phyloP scores from a whole-genome alignment of 2,113 vertebrate species.

The Tachysurus fulvidraco region DNA sequence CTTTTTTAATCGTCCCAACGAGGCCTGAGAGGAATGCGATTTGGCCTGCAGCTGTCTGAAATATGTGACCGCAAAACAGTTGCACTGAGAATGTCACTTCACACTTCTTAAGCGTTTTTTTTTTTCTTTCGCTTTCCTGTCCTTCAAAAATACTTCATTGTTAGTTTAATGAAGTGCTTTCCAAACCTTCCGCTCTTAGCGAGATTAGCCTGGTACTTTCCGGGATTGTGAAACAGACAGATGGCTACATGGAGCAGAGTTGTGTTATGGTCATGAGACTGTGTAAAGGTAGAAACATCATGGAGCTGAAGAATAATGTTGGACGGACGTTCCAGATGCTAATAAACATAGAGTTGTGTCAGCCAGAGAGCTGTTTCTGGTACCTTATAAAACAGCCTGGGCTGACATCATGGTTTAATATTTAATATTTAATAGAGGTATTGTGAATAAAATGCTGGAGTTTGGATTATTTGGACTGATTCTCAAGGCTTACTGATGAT shows the following conservation, averaged over 20 bases:
- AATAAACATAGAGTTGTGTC: background rate
- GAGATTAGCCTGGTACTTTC: slow-evolving; percentile 54
- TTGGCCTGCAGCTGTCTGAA: slow-evolving; percentile 74
- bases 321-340: background rate
- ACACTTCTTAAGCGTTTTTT: slow-evolving; percentile 73
- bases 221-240: slow-evolving; percentile 35
- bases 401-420: background rate
- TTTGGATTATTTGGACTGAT: background rate
- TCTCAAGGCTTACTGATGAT: background rate
- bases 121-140: slow-evolving; percentile 50
- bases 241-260: background rate
- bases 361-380: background rate
- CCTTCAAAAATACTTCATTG: slow-evolving; percentile 73
- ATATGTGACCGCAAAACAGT: slow-evolving; percentile 71
- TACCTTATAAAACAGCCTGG: background rate
- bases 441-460: background rate
- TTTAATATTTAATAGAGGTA: background rate
- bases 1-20: slow-evolving; percentile 72
- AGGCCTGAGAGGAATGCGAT: slow-evolving; percentile 70
- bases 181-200: slow-evolving; percentile 65
- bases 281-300: background rate
- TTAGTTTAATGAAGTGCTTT: slow-evolving; percentile 76
- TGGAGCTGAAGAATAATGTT: background rate
- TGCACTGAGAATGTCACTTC: slow-evolving; percentile 74
- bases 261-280: background rate